Conservation (phyloP, 2,888 invertebrate species). For the Phengaris alcon region DNA sequence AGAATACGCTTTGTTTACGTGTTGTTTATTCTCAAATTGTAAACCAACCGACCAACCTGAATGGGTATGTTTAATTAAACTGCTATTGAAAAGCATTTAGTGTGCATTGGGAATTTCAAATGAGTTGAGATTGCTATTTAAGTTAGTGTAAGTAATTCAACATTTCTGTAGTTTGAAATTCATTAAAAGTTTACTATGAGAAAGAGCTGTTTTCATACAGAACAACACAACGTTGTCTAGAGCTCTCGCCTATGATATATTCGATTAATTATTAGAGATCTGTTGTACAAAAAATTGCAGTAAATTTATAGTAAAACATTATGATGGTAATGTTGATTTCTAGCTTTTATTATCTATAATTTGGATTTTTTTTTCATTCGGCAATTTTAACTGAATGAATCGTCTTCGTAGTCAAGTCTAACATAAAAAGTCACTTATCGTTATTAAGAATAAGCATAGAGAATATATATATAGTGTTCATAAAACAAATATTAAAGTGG, state of each 20-base stretch:
- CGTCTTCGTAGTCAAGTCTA: background rate
- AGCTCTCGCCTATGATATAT: too few relatives aligned
- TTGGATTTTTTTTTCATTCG: too few relatives aligned
- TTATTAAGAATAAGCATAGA: background rate
- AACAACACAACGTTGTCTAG: too few relatives aligned
- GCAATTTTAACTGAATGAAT: too few relatives aligned
- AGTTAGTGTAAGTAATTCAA: constrained; percentile 3
- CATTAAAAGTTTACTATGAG: too few relatives aligned
- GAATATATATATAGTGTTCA: constrained; percentile 5
- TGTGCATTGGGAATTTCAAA: constrained; percentile 37
- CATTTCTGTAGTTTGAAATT: background rate
- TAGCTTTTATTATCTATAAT: too few relatives aligned
- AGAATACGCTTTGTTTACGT: constrained; percentile 60
- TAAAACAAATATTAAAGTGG: constrained; percentile 24
- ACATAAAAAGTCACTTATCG: background rate
- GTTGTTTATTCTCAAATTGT: constrained; percentile 49
- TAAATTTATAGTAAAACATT: too few relatives aligned
- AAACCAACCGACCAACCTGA: constrained; percentile 41
- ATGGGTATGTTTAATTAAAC: constrained; percentile 53
- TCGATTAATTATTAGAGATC: too few relatives aligned
- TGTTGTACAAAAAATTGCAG: too few relatives aligned
- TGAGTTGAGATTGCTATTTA: constrained; percentile 36
- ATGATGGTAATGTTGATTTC: too few relatives aligned
- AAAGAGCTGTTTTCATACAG: too few relatives aligned
- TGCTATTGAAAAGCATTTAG: constrained; percentile 47